Base-by-base conservation (phyloP, 2,888 invertebrate genomes). In the Synergus itoensis region DNA sequence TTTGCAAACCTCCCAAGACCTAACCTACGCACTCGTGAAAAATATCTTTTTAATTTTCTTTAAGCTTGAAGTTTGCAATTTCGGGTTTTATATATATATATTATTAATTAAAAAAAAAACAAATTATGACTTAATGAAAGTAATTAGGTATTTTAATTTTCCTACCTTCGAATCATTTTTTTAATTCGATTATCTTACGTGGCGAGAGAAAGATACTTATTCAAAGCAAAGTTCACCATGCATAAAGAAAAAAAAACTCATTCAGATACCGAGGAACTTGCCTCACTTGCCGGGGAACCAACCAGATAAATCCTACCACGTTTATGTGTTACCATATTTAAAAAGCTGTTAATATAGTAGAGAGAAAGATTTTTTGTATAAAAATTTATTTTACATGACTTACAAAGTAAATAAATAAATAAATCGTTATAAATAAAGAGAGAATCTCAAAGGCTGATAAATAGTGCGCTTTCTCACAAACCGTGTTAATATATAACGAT, bases 81-180 rank as follows among this genome's bases (percentile, higher is more conserved):
- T 43, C 11, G 9, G 9, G 1, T 43, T 43, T 43, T 43, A 43
- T 43, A 43, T 43, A 43, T 43, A 43, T 43, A 11, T 11, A 43
- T 43, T 43, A 43, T 43, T 11, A 43, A 43, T 43, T 43, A 0
- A 1, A 53, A 53, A 16, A 11, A 16, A 48, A 5, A 53, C 5
- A 16, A 0, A 5, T 53, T 53, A 53, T 53, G 16, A 3, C 16
- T n/a, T 0, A 64, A 40, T 16, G 14, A 45, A 67, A 67, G 43
- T 45, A 21, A 21, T 36, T 36, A 36, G 5, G 1, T 21, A 67
- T 43, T 45, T 43, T 0, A 21, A 45, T 21, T 67, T 45, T 21
- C 45, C 18, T 67, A 67, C 67, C 67, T 67, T 67, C 21, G 45
- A 67, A 67, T 45, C 67, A 67, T 67, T 67, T 67, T 67, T 21